Conservation (phyloP, 1,140 invertebrate species). For the Lasioglossum albipes region DNA sequence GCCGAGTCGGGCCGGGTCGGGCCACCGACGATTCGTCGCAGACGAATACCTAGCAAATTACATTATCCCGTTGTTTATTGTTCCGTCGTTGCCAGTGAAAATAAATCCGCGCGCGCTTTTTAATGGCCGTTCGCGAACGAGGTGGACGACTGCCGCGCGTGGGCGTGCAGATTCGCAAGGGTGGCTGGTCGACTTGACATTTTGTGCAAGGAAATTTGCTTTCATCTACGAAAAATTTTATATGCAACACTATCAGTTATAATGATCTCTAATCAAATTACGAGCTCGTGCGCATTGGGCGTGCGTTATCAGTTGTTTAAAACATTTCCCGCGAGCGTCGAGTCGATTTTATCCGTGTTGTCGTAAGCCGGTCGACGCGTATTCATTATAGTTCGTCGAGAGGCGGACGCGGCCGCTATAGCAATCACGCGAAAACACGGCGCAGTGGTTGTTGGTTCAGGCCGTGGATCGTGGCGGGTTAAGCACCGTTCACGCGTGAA, state of each 20-base stretch:
- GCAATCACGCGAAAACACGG: neutral
- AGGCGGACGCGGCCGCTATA: neutral
- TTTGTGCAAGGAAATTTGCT: too few relatives aligned
- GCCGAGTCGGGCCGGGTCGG: neutral
- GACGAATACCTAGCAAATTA: neutral
- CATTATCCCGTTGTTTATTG: conserved; percentile 4
- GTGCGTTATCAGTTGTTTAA: too few relatives aligned
- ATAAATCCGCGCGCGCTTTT: neutral
- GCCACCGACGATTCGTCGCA: neutral
- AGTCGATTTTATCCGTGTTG: neutral
- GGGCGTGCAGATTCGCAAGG: too few relatives aligned
- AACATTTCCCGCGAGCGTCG: too few relatives aligned
- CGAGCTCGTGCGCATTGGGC: too few relatives aligned
- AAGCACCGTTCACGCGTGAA: neutral
- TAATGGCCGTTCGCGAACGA: neutral
- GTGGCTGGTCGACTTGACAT: too few relatives aligned
- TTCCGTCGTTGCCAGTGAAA: neutral
- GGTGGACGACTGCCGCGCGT: too few relatives aligned
- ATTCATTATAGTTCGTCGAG: too few relatives aligned
- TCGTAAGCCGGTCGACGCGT: neutral
- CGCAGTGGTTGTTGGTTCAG: neutral
- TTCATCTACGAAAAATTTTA: too few relatives aligned
- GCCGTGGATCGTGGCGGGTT: neutral
- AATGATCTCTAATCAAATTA: too few relatives aligned
- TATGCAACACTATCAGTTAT: too few relatives aligned